Evolutionary conservation across 2,113 vertebrate genomes (phyloP).

Genomic region (Butorides virescens): DNA sequence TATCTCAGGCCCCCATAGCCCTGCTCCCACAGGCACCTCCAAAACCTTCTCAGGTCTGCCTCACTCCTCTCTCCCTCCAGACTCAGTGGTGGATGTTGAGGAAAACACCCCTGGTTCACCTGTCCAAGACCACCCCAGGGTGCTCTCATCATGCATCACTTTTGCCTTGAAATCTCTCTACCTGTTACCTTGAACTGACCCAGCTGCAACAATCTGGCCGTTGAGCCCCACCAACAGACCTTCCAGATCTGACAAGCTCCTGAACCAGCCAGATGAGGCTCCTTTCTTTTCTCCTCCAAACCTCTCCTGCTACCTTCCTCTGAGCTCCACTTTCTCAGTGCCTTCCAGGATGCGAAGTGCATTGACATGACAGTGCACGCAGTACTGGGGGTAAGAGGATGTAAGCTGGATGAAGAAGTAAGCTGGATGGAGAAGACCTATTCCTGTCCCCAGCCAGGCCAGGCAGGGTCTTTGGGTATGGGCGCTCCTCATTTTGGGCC

Average conservation of each 20-base stretch:
- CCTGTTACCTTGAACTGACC: neutral
- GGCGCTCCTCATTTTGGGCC: neutral
- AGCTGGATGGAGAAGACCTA: neutral
- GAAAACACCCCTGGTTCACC: neutral
- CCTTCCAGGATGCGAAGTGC: neutral
- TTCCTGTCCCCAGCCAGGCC: neutral
- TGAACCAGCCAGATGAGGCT: neutral
- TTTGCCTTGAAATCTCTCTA: neutral
- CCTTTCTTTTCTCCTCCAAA: neutral
- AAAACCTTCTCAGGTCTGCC: neutral
- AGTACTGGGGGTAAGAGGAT: neutral
- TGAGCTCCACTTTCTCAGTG: neutral
- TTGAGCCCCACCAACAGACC: neutral
- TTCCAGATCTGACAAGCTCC: neutral
- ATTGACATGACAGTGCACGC: accelerated
- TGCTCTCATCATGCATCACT: neutral
- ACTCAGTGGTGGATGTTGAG: neutral
- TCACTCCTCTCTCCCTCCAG: neutral
- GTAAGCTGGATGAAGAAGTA: neutral
- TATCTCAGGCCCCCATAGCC: neutral
- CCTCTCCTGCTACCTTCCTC: neutral
- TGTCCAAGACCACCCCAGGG: neutral
- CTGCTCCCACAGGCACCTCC: neutral
- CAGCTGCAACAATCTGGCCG: neutral
- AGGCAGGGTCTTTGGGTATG: neutral